Evolutionary conservation across 1,140 invertebrate genomes (phyloP), one percentile per base, ranked within the genome.

Genomic region (Atta cephalotes): DNA sequence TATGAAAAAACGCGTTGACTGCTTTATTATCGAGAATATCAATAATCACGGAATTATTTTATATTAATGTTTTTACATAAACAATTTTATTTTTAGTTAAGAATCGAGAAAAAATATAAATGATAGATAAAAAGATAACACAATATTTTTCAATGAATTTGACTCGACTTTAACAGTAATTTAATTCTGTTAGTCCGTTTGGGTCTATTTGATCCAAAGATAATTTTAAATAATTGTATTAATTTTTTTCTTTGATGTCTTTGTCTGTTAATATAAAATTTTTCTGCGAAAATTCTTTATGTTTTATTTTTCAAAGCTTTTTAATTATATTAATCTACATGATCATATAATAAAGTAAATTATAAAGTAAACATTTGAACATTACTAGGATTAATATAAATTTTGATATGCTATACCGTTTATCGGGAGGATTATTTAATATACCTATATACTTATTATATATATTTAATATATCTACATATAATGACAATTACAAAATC

Each of bases 61-160:
- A 62, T 2, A 25, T 25, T 62, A 63, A 39, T 45, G 21, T 25
- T 45, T 76, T 58, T 16, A 60, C 9, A 58, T 60, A 39, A 76
- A 60, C 25, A 1, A 77, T 39, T 51, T 51, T 62, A 58, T 25
- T 77, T 39, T 18, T 35, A 35, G 7, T 77, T 25, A 25, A 62
- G 21, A 76, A 60, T 16, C 3, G 5, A 25, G 28, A 58, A 62
- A 62, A 62, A 4, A 77, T 1, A 0, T 21, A 21, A 21, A 21
- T 77, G 0, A 0, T 1, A 62, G 10, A 18, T 51, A 18, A 76
- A 35, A 45, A 63, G 5, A 28, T 18, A 45, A 77, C 31, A 4
- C n/a, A 18, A 72, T 72, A 9, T 25, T 7, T 51, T 51, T 18
- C 14, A 77, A 60, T 18, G 0, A 39, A 78, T 78, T n/a, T 78